A percentile compares a stretch with the other conserved stretches of the same genome.
These are phyloP conservation scores for Zonitis immaculata DNA, from an alignment of 2,888 invertebrate species.

Conservation along the genomic window DNA sequence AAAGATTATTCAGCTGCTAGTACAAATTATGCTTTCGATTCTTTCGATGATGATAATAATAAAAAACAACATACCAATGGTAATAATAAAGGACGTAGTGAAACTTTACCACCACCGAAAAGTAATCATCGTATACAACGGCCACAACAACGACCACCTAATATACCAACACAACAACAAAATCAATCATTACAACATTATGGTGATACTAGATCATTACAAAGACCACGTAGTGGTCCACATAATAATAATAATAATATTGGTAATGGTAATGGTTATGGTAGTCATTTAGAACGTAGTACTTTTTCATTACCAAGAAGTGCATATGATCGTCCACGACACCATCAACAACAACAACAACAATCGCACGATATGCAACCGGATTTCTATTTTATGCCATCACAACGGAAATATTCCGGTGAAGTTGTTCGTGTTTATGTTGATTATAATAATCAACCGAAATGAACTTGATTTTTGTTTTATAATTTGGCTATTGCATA, in stretches of 20 bases:
- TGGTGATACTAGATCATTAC: conserved; percentile 60
- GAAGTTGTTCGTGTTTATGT: conserved; percentile 83
- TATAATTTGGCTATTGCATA: too few species aligned
- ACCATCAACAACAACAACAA: conserved; percentile 25
- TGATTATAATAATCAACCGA: conserved; percentile 69
- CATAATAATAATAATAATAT: conserved; percentile 33
- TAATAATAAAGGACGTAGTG: conserved; percentile 35
- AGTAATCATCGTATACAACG: conserved; percentile 30
- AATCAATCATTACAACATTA: conserved; percentile 33
- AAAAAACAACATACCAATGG: conserved; percentile 49
- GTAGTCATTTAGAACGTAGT: conserved; percentile 56
- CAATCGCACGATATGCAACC: conserved; percentile 55
- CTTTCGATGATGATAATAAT: conserved; percentile 79
- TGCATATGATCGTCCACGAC: conserved; percentile 48
- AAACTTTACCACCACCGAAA: conserved; percentile 33
- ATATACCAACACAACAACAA: conserved; percentile 21
- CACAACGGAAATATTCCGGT: conserved; percentile 88
- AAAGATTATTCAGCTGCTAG: conserved; percentile 79
- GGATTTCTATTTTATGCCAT: conserved; percentile 94
- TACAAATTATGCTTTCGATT: conserved; percentile 87
- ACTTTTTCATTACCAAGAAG: conserved; percentile 74
- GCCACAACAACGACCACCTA: conserved; percentile 42
- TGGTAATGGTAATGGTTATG: conserved; percentile 22
- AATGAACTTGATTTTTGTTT: conserved; percentile 47
- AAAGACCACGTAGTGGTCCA: conserved; percentile 53